Evolutionary conservation across 2,888 invertebrate genomes (phyloP), one percentile per base, ranked within the genome.

Genomic region (Petrophora chlorosata): DNA sequence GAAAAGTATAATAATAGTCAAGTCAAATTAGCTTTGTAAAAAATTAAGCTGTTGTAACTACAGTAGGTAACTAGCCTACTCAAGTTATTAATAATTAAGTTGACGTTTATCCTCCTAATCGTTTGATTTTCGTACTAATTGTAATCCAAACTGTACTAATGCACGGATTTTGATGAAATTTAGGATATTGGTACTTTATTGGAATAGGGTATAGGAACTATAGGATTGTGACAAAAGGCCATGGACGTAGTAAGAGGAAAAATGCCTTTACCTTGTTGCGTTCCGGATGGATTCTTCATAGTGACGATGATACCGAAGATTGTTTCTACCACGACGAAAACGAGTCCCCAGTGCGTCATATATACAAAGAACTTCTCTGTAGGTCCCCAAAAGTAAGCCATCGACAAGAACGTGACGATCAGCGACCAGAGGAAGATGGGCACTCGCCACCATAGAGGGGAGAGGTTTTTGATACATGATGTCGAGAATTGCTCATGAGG

Each of bases 301-400:
- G 81, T 69, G 4, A 86, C 85, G 12, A 78, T 46, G 51, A 87
- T 80, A 9, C 88, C 89, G 45, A 89, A 82, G 5, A 74, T 55
- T 0, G 84, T 74, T 57, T 89, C 86, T 29, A 82, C 46, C 35
- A 84, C 68, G 30, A 90, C 79, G 40, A 90, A 69, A 2, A 85
- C 56, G 22, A 91, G 75, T 1, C 91, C 92, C 91, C 92, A 92
- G 61, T 92, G 91, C 3, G 92, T 92, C 81, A 92, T 89, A 65
- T 91, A 92, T 12, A 92, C 70, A 47, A 90, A 76, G 73, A 86
- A 92, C 75, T 83, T 89, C 50, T 78, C 79, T 1, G 69, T 67
- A 1, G 84, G 82, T 10, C 86, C 86, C 86, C 88, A 88, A 66
- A 89, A 86, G 52, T 64, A 72, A 1, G 70, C 55, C 12, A 80